A percentile compares a stretch with the other conserved stretches of the same genome.
Conservation (phyloP, 2,113 vertebrate genomes). For the Ciconia maguari region DNA sequence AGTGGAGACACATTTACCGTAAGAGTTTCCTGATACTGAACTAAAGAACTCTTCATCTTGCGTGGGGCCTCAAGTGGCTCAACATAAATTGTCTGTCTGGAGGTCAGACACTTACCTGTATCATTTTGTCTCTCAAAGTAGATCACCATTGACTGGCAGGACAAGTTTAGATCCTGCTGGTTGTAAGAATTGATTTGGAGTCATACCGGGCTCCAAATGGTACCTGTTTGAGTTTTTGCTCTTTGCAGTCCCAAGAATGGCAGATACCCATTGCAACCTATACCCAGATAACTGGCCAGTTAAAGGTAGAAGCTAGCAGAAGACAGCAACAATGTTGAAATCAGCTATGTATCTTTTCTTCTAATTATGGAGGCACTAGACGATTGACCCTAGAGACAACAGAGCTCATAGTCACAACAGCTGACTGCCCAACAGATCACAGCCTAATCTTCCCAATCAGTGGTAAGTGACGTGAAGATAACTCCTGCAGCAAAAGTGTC, state of each 20-base stretch:
- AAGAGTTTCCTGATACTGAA: background rate
- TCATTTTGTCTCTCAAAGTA: background rate
- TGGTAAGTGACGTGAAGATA: background rate
- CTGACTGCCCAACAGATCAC: background rate
- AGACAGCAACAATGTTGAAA: background rate
- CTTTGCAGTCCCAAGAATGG: background rate
- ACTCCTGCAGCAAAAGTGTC: background rate
- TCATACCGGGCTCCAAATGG: background rate
- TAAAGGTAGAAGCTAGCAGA: background rate
- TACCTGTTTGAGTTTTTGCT: background rate
- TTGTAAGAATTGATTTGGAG: background rate
- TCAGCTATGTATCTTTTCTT: background rate
- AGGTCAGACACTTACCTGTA: background rate
- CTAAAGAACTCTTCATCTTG: background rate
- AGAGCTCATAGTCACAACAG: background rate
- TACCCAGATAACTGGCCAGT: background rate
- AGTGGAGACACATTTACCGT: background rate
- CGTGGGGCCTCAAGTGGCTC: background rate
- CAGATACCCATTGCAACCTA: background rate
- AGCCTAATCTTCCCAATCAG: background rate
- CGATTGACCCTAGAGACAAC: background rate
- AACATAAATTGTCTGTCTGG: background rate
- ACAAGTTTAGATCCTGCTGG: background rate
- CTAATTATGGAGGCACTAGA: background rate
- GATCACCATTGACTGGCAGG: background rate